phyloP scores from a whole-genome alignment of 2,113 vertebrate species.

The Electrona antarctica region DNA sequence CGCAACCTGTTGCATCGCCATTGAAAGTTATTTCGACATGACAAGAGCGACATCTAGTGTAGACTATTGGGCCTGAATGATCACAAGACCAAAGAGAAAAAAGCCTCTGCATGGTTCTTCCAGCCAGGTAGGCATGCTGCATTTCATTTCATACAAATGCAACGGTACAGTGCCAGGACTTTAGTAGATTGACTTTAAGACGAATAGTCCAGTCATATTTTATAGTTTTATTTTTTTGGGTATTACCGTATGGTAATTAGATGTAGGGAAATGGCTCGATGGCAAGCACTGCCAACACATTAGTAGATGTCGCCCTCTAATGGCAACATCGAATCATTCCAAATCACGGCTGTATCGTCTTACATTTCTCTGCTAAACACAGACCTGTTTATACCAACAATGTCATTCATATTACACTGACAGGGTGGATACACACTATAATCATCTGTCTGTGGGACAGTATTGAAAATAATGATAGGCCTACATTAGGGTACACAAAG shows the following conservation, averaged over 20 bases:
- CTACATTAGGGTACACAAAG: constrained; percentile 30
- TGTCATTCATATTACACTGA: constrained; percentile 42
- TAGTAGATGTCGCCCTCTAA: constrained; percentile 46
- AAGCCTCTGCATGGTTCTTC: background rate
- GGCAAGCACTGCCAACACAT: background rate
- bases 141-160: no score
- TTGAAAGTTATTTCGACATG: background rate
- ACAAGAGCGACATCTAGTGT: constrained; percentile 52
- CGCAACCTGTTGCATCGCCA: constrained; percentile 37
- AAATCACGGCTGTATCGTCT: background rate
- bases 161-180: no score
- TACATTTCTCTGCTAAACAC: background rate
- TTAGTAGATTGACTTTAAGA: no score
- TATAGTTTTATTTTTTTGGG: background rate
- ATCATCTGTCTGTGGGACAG: constrained; percentile 29
- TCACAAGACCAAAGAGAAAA: background rate
- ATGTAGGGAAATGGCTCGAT: constrained; percentile 16
- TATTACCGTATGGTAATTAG: constrained; percentile 18
- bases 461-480: constrained; percentile 28
- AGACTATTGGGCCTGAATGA: background rate
- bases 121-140: background rate
- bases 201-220: background rate
- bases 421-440: constrained; percentile 17
- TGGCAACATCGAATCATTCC: constrained; percentile 13
- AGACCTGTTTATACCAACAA: constrained; percentile 7